phyloP scores from a whole-genome alignment of 2,113 vertebrate genomes.

The Pygoscelis adeliae region DNA sequence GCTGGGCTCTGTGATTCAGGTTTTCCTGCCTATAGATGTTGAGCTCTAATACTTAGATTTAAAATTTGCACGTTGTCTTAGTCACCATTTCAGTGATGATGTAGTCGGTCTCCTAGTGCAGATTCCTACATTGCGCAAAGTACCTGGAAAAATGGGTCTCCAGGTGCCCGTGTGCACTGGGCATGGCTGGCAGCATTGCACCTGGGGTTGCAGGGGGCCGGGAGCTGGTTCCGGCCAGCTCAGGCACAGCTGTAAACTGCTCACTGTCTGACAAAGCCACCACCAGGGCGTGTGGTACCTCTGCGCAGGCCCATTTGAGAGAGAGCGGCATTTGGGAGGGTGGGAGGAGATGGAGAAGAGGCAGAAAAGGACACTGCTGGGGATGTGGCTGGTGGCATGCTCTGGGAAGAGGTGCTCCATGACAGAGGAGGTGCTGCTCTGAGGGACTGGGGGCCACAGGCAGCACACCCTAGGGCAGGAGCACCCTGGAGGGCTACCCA shows the following conservation, averaged over 20 bases:
- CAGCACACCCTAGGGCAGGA: fast-evolving
- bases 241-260: fast-evolving
- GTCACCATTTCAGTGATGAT: background rate
- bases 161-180: fast-evolving
- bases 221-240: fast-evolving
- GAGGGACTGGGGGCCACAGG: fast-evolving
- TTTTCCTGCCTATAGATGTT: background rate
- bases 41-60: background rate
- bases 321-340: fast-evolving
- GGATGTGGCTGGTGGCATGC: fast-evolving
- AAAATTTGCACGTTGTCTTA: background rate
- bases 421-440: background rate
- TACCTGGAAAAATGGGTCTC: background rate
- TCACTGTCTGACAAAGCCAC: too few relatives aligned
- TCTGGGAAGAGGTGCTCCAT: fast-evolving
- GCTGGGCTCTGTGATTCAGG: background rate
- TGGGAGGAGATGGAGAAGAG: background rate
- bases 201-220: fast-evolving
- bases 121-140: fast-evolving
- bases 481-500: background rate
- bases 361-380: background rate
- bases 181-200: fast-evolving
- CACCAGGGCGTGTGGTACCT: fast-evolving
- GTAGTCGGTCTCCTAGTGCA: background rate
- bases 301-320: background rate